A percentile compares a stretch with the other conserved stretches of the same genome.
These are phyloP conservation scores for Andrena haemorrhoa DNA, from an alignment of 2,888 invertebrate genomes.

Conservation along the genomic window DNA sequence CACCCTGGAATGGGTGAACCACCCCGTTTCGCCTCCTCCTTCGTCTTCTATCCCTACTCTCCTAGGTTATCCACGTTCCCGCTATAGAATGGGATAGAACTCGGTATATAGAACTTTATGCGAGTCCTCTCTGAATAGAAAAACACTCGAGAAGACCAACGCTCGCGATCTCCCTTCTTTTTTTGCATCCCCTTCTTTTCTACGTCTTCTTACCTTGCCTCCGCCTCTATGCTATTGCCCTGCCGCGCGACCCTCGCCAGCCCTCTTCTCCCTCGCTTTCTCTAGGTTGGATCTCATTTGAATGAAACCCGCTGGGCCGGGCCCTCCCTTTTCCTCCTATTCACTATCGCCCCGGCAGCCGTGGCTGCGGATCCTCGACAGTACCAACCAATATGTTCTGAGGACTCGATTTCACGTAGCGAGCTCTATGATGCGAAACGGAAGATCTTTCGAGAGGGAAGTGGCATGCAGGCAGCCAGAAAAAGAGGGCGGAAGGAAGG, in stretches of 20 bases:
- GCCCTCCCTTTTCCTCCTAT: slow-evolving; percentile 61
- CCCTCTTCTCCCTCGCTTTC: slow-evolving; percentile 31
- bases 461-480: slow-evolving; percentile 49
- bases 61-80: slow-evolving; percentile 71
- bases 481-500: slow-evolving; percentile 52
- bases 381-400: slow-evolving; percentile 76
- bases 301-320: slow-evolving; percentile 76
- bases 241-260: slow-evolving; percentile 44
- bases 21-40: slow-evolving; percentile 64
- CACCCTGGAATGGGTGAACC: slow-evolving; percentile 74
- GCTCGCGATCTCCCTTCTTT: slow-evolving; percentile 56
- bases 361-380: slow-evolving; percentile 56
- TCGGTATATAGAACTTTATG: slow-evolving; percentile 80
- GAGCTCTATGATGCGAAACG: slow-evolving; percentile 56
- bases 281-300: slow-evolving; percentile 79
- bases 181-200: slow-evolving; percentile 23
- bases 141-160: slow-evolving; percentile 81
- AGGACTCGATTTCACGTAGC: slow-evolving; percentile 72
- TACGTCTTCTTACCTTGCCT: slow-evolving; percentile 17
- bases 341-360: slow-evolving; percentile 63
- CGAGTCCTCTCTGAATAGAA: slow-evolving; percentile 80
- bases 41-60: slow-evolving; percentile 60
- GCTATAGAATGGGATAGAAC: slow-evolving; percentile 73
- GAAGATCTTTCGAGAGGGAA: slow-evolving; percentile 51
- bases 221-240: slow-evolving; percentile 46